Evolutionary conservation across 2,797 vertebrate genomes (phyloP).

Genomic region (Phrynocephalus guinanensis): DNA sequence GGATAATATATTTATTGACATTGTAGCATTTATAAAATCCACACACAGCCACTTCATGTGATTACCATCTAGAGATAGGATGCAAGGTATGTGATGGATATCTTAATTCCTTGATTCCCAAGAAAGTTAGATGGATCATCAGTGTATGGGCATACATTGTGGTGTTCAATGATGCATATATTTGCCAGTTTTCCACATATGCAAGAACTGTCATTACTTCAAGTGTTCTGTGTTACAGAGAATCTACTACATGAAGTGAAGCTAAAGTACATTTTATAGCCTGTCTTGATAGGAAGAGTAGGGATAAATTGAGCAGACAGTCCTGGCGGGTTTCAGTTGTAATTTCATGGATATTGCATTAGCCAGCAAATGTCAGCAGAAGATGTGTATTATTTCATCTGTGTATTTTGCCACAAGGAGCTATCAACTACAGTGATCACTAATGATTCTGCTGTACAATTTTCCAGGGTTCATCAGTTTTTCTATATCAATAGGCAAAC

Average conservation of each 20-base stretch:
- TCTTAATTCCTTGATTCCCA: neutral
- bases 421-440: constrained; percentile 56
- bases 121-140: neutral
- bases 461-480: constrained; percentile 60
- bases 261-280: constrained; percentile 47
- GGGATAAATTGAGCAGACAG: constrained; percentile 57
- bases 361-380: constrained; percentile 60
- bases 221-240: constrained; percentile 22
- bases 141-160: neutral
- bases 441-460: constrained; percentile 60
- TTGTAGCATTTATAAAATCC: constrained; percentile 12
- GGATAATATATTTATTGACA: neutral
- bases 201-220: constrained; percentile 13
- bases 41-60: neutral
- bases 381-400: constrained; percentile 54
- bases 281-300: constrained; percentile 46
- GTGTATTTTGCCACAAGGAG: constrained; percentile 61
- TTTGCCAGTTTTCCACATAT: constrained; percentile 25
- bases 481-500: constrained; percentile 54
- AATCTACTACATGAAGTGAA: constrained; percentile 39
- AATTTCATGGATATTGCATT: constrained; percentile 56
- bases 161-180: neutral
- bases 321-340: constrained; percentile 59
- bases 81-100: neutral
- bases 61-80: neutral